Conservation (phyloP, 2,888 invertebrate genomes). For the Steinernema carpocapsae region DNA sequence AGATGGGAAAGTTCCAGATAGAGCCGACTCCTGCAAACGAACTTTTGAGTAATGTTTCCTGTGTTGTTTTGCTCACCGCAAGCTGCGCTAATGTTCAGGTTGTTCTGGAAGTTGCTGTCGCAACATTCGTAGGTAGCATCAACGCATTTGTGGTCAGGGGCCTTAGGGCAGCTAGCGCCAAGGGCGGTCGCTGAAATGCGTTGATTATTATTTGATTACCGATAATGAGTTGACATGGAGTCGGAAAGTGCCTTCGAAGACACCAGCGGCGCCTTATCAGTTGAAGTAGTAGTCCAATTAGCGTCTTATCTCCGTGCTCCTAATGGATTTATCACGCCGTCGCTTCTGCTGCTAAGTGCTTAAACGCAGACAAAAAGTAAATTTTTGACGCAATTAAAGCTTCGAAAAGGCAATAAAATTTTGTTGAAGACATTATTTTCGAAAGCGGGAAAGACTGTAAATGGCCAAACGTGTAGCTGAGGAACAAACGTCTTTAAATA, state of each 20-base stretch:
- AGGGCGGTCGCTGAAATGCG: neutral
- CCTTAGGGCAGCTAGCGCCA: neutral
- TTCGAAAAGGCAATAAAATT: neutral
- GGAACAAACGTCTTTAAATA: too few species aligned
- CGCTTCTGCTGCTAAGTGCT: neutral
- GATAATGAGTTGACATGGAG: neutral
- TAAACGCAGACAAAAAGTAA: neutral
- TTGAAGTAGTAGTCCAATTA: slow-evolving; percentile 8
- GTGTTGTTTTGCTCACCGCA: neutral
- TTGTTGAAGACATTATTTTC: too few species aligned
- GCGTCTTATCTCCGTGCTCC: neutral
- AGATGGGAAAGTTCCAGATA: neutral
- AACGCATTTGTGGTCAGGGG: neutral
- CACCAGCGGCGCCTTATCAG: slow-evolving; percentile 19
- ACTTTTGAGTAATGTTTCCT: neutral
- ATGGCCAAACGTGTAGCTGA: too few species aligned
- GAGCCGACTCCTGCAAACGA: too few species aligned
- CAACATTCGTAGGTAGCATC: neutral
- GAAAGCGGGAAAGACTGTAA: too few species aligned
- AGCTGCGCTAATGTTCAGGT: neutral
- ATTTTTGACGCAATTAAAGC: neutral
- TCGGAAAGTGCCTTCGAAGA: neutral
- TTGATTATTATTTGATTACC: neutral
- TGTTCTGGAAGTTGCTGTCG: slow-evolving; percentile 1
- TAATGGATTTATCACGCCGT: slow-evolving; percentile 26